Base-by-base conservation (phyloP, 2,113 vertebrate genomes). In the Panthera leo region DNA sequence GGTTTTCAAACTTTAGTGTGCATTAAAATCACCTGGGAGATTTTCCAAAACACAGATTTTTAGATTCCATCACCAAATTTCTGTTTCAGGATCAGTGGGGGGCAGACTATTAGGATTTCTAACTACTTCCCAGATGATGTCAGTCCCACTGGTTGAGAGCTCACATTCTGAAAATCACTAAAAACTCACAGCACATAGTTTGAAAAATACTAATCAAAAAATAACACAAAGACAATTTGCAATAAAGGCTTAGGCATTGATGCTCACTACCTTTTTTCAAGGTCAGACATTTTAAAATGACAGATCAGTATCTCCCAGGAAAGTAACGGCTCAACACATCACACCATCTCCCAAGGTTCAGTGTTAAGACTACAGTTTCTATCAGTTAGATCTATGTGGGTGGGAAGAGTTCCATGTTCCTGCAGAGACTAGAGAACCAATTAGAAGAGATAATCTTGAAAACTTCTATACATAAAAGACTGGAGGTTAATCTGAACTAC, bases 151-250 rank as follows among this genome's bases (percentile, higher is more conserved):
- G 16, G 1, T 67, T 39, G 6, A 48, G n/a, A 21, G 36, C 34
- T n/a, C 36, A 61, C 31, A 88, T 7, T 84, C 34, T 75, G 21
- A 94, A 94, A 95, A 73, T 10, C 4, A 83, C 15, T 63, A 19
- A 48, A 78, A 31, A 14, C 42, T 48, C 14, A 48, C 27, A 48
- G 29, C 27, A 78, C 75, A 78, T 12, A 75, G 75, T 78, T 48
- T 31, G 75, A 78, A 78, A 95, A 98, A 63, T 65, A 71, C 6
- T 34, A 23, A 65, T 58, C 45, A 78, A 94, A 78, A 89, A 63
- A 82, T 70, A 89, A 95, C 80, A 73, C 48, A 34, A 92, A 93
- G 76, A 79, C 45, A 70, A 95, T 18, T 80, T 86, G 84, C 48
- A 73, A 7, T 18, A 39, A 51, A 68, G 25, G 7, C 31, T 25